Conservation (phyloP, 2,113 vertebrate species). For the Patagioenas fasciata region DNA sequence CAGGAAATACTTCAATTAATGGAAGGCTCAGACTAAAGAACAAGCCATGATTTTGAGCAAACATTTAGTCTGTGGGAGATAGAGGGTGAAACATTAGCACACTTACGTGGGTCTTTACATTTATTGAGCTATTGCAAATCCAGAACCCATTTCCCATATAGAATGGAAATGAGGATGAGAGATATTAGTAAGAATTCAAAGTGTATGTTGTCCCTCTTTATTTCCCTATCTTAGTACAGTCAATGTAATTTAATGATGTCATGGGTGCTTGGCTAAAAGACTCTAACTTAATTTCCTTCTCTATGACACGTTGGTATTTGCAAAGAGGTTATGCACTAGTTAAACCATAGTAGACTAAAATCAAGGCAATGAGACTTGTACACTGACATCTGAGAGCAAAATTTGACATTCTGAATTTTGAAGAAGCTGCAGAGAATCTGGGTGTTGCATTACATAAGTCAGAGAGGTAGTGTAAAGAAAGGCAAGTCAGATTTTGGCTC, state of each 20-base stretch:
- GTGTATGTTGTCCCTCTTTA: neutral
- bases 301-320: neutral
- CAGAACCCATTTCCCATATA: neutral
- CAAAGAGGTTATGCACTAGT: neutral
- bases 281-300: neutral
- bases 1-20: neutral
- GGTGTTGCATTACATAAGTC: neutral
- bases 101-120: neutral
- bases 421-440: neutral
- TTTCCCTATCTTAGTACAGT: neutral
- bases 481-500: neutral
- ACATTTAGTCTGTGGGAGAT: neutral
- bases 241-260: neutral
- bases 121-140: neutral
- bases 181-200: neutral
- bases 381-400: neutral
- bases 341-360: neutral
- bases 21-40: neutral
- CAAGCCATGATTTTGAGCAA: neutral
- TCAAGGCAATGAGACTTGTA: neutral
- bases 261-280: neutral
- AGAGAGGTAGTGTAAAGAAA: neutral
- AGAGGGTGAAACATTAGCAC: neutral
- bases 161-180: neutral
- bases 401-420: constrained; percentile 4